These are phyloP conservation scores for Galendromus occidentalis DNA, from an alignment of 1,140 invertebrate genomes.

Conservation along the genomic window DNA sequence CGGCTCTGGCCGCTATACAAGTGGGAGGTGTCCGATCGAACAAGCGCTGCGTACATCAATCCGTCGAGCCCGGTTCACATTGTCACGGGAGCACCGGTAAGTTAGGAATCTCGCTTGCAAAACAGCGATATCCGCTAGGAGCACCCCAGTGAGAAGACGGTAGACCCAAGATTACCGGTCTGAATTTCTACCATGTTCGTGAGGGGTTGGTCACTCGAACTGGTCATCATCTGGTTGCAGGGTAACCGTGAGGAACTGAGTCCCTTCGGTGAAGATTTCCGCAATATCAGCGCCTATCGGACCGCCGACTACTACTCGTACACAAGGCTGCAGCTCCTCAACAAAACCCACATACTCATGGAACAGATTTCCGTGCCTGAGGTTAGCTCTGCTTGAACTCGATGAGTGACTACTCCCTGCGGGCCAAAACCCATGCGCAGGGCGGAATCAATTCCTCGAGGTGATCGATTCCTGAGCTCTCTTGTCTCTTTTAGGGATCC, in stretches of 20 bases:
- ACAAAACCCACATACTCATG: slow-evolving; percentile 63
- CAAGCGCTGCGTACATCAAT: slow-evolving; percentile 55
- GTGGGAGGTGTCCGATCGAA: slow-evolving; percentile 30
- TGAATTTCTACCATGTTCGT: no score
- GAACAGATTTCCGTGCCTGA: slow-evolving; percentile 67
- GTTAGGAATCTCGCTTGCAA: no score
- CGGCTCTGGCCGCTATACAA: slow-evolving; percentile 80
- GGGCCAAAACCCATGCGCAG: neutral
- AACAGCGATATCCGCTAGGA: no score
- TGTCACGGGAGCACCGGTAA: slow-evolving; percentile 69
- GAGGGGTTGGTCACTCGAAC: neutral
- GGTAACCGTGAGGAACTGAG: slow-evolving; percentile 39
- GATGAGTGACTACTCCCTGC: no score
- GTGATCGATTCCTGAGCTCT: neutral
- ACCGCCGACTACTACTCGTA: slow-evolving; percentile 73
- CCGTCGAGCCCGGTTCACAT: slow-evolving; percentile 76
- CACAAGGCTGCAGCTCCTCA: slow-evolving; percentile 54
- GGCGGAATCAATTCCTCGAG: neutral
- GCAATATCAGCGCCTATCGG: slow-evolving; percentile 60
- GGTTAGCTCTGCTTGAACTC: slow-evolving; percentile 19
- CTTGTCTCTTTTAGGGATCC: neutral
- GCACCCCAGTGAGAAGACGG: no score
- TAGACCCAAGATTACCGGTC: no score
- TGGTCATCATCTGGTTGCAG: slow-evolving; percentile 23
- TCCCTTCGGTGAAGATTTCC: slow-evolving; percentile 31